A percentile compares a stretch with the other conserved stretches of the same genome.
These are phyloP conservation scores for Rhabdomys dilectus DNA, from an alignment of 2,113 vertebrate genomes.

Conservation along the genomic window DNA sequence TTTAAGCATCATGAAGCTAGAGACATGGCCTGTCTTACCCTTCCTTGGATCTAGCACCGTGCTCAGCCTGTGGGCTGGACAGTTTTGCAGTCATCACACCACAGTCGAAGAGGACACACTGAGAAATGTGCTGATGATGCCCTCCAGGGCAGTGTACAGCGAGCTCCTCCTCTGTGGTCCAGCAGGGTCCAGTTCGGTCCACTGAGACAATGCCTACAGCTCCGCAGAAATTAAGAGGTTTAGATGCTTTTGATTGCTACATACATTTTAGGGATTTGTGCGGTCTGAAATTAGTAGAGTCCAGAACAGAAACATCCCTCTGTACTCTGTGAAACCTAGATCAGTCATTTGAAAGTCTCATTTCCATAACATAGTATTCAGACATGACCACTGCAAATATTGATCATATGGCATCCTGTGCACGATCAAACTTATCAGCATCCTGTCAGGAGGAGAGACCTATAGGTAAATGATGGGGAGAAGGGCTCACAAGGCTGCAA, in stretches of 20 bases:
- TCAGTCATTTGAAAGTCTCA: not conserved
- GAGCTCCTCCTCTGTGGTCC: not conserved
- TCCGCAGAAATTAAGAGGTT: not conserved
- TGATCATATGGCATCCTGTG: not conserved
- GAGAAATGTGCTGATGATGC: not conserved
- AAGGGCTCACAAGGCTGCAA: not conserved
- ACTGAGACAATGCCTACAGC: not conserved
- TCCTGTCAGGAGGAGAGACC: not conserved
- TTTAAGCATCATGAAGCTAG: not conserved
- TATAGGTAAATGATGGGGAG: not conserved
- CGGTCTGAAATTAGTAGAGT: not conserved
- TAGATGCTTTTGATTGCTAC: not conserved
- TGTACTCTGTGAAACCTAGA: not conserved
- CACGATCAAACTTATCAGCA: not conserved
- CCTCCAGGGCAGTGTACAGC: not conserved
- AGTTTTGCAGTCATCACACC: accelerated
- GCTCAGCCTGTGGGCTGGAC: accelerated
- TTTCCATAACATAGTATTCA: not conserved
- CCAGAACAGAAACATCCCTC: no score
- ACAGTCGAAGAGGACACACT: no score
- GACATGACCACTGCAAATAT: not conserved
- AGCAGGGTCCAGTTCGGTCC: not conserved
- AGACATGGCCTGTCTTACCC: not conserved
- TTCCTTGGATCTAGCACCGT: no score
- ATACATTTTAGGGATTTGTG: not conserved